phyloP scores from a whole-genome alignment of 37 sponge, comb jelly and placozoan species.

The Bolinopsis microptera region DNA sequence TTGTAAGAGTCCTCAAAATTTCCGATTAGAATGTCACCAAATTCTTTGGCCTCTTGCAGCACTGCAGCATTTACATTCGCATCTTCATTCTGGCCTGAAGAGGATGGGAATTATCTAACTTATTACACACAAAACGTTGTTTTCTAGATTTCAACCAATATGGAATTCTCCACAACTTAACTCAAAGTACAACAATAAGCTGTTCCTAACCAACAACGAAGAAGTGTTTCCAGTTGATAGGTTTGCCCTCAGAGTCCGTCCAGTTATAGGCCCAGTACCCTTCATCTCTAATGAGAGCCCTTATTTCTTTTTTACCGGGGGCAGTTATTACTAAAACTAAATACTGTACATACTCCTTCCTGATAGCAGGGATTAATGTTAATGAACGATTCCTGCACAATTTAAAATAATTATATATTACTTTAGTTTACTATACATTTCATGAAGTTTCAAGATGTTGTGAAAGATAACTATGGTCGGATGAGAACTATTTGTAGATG shows the following conservation, averaged over 20 bases:
- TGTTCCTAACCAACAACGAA: background rate
- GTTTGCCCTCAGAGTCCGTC: background rate
- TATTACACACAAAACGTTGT: background rate
- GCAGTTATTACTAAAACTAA: background rate
- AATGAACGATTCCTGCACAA: too few relatives aligned
- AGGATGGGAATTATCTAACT: too few relatives aligned
- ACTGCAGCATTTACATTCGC: constrained; percentile 28
- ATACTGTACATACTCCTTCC: background rate
- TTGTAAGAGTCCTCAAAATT: constrained; percentile 10
- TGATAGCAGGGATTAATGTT: too few relatives aligned
- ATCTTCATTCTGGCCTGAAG: background rate
- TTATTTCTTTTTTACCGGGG: background rate
- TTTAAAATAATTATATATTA: too few relatives aligned
- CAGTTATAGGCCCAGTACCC: constrained; percentile 23
- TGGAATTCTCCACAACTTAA: too few relatives aligned
- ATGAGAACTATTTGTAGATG: too few relatives aligned
- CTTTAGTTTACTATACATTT: too few relatives aligned
- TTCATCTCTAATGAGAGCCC: background rate
- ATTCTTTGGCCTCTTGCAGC: background rate
- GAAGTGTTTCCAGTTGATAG: constrained; percentile 30
- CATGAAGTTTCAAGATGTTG: too few relatives aligned
- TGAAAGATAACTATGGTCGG: too few relatives aligned
- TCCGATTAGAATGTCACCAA: constrained; percentile 29
- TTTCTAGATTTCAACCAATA: too few relatives aligned
- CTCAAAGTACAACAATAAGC: too few relatives aligned